phyloP scores from a whole-genome alignment of 2,797 vertebrate species.

The Microchirus variegatus region DNA sequence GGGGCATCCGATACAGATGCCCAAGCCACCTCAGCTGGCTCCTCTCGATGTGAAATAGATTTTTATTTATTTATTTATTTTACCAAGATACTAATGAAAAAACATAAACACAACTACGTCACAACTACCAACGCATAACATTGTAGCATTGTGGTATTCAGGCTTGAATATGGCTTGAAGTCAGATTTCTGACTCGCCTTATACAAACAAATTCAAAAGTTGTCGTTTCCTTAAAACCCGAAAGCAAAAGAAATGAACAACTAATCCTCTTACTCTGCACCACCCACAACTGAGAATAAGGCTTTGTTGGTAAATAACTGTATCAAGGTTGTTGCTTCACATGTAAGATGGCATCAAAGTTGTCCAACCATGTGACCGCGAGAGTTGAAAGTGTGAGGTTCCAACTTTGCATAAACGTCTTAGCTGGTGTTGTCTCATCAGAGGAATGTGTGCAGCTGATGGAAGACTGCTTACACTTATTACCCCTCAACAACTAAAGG shows the following conservation, averaged over 20 bases:
- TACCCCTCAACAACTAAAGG: conserved; percentile 72
- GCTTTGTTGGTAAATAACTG: conserved; percentile 84
- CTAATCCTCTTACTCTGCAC: conserved; percentile 84
- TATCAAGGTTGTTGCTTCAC: conserved; percentile 77
- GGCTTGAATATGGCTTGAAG: too few relatives aligned
- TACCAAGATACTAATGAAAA: too few relatives aligned
- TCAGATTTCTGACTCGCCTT: too few relatives aligned
- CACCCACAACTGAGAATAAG: conserved; percentile 52
- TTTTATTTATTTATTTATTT: too few relatives aligned
- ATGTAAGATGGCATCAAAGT: conserved; percentile 78
- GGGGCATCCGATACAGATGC: too few relatives aligned
- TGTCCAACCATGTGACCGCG: conserved; percentile 68
- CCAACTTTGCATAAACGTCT: conserved; percentile 70
- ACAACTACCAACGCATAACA: too few relatives aligned
- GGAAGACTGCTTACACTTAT: conserved; percentile 76
- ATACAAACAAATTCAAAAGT: too few relatives aligned
- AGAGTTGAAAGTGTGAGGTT: conserved; percentile 71
- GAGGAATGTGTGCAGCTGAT: conserved; percentile 73
- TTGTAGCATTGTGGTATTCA: too few relatives aligned
- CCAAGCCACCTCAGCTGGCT: too few relatives aligned
- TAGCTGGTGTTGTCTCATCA: conserved; percentile 65
- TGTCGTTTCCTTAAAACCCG: conserved; percentile 53
- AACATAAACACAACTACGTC: too few relatives aligned
- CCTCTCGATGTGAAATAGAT: too few relatives aligned
- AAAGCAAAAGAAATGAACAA: conserved; percentile 59